Base-by-base conservation (phyloP, 2,888 invertebrate species). In the Cheiracanthium punctorium region DNA sequence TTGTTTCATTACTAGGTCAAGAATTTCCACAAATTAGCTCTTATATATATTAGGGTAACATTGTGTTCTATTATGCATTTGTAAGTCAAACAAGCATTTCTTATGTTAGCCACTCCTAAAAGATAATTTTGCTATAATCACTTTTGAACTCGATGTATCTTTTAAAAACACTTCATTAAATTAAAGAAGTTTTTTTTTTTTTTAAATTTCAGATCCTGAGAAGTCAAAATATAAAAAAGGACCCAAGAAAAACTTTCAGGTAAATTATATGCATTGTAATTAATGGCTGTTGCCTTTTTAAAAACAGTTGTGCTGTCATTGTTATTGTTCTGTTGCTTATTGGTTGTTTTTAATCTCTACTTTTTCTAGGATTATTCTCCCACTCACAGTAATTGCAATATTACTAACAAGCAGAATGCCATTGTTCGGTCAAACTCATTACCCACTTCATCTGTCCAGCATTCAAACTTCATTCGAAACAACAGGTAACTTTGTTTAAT, bases 351-450 rank as follows among this genome's bases (percentile, higher is more conserved):
- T 4, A 7, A 37, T 37, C 7, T 41, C 5, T 69, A 2, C 4
- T 43, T 24, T 58, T 79, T 52, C 28, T 30, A 84, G 84, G 79
- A 84, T 52, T 29, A 74, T 17, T 79, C 84, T 24, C 79, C 79
- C 41, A 30, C 24, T 30, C 84, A 79, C 28, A 67, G 33, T 71
- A 5, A 14, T 37, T 67, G 76, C n/a, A 77, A 48, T 33, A 67
- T 24, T 20, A 20, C 72, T 10, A 12, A 28, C 2, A 79, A 84
- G 30, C 70, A 48, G 4, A 77, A 74, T 41, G 7, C 72, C 0
- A 79, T 84, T 69, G 20, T 73, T 12, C 72, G 84, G 28, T 84
- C 84, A 10, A 84, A 84, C 20, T 84, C 84, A 37, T 32, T 84
- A 33, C 79, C 84, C 17, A 52, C 43, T 14, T 74, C 84, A 37